A percentile compares a stretch with the other conserved stretches of the same genome.
phyloP scores from a whole-genome alignment of 2,113 vertebrate genomes.

The Scophthalmus maximus region DNA sequence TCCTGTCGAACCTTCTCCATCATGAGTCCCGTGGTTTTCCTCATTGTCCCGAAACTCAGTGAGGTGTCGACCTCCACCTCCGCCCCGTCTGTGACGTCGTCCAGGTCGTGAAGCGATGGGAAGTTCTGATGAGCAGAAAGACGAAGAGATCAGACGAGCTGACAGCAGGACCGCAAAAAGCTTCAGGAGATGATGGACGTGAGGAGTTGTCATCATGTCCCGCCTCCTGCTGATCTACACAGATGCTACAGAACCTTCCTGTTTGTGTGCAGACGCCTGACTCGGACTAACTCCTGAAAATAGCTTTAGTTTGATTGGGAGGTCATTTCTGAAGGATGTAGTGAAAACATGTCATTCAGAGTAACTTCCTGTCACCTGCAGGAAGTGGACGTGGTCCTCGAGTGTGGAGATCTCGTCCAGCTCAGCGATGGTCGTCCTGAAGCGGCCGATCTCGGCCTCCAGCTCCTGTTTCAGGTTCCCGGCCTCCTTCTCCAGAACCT shows the following conservation, averaged over 20 bases:
- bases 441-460: slow-evolving; percentile 42
- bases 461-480: background rate
- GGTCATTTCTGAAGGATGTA: too few relatives aligned
- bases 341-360: background rate
- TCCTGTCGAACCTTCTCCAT: slow-evolving; percentile 40
- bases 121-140: slow-evolving; percentile 47
- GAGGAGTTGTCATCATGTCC: too few relatives aligned
- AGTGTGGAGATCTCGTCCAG: slow-evolving; percentile 19
- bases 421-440: slow-evolving; percentile 22
- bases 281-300: too few relatives aligned
- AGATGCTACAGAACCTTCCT: too few relatives aligned
- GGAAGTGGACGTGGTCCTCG: slow-evolving; percentile 74
- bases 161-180: too few relatives aligned
- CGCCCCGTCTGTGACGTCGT: slow-evolving; percentile 26
- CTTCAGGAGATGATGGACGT: too few relatives aligned
- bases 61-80: slow-evolving; percentile 60
- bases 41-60: slow-evolving; percentile 67
- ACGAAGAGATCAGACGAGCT: background rate
- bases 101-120: background rate
- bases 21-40: background rate
- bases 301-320: too few relatives aligned
- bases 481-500: slow-evolving; percentile 31
- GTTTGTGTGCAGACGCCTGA: too few relatives aligned
- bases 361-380: slow-evolving; percentile 72
- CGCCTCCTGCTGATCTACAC: too few relatives aligned